Base-by-base conservation (phyloP, 2,888 invertebrate species). In the Agrochola lota region DNA sequence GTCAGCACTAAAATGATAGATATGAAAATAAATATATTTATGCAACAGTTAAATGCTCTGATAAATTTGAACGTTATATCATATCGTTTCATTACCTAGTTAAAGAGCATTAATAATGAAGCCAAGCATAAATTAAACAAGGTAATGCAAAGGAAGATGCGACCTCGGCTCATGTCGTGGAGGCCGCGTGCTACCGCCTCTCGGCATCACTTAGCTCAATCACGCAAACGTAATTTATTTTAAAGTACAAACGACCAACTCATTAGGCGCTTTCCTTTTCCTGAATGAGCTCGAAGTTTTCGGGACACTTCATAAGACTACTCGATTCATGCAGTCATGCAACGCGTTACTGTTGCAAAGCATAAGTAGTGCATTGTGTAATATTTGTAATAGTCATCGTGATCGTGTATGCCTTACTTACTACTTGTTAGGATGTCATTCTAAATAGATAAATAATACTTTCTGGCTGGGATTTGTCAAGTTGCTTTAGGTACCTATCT, bases 81-180 rank as follows among this genome's bases (percentile, higher is more conserved):
- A 85, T 71, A 68, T 80, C 15, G 43, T 83, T 82, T 71, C 67
- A 81, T 81, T 86, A 80, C 76, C 70, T 71, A 55, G 80, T 79
- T 79, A 80, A 78, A 78, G 64, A 73, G 74, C 43, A 81, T 74
- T 81, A 77, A 74, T 80, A 86, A 89, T 85, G 77, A 85, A 89
- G 85, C 85, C 78, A 80, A 86, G 77, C 80, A 90, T 91, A 88
- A 89, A 90, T 90, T 89, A 89, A 89, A 88, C 91, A 92, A 92
- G 92, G 92, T 91, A 91, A 92, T 91, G 85, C 64, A 89, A 89
- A 95, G 94, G 95, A 95, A 93, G 94, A 93, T 90, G 89, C 91
- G 94, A 85, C 95, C 95, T 95, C 93, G 93, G 81, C 70, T 86
- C 84, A 86, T 88, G 91, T 89, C 90, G 89, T 89, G 84, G 91